Evolutionary conservation across 2,797 vertebrate species (phyloP).

Genomic region (Diplodus sargus): DNA sequence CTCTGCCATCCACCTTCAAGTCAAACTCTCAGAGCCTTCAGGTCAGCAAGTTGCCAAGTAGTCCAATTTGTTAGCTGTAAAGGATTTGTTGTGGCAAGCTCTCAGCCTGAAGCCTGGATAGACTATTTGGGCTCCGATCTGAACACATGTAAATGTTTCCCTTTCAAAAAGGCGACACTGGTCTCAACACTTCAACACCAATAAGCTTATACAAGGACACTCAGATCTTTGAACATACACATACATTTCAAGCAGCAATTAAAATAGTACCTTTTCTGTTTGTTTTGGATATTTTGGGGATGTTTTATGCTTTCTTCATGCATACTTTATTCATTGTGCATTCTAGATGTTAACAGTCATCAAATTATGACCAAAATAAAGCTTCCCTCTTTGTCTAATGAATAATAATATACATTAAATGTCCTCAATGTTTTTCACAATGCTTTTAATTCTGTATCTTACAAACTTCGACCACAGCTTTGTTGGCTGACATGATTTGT

Average conservation of each 20-base stretch:
- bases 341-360: background rate
- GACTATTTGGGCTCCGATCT: background rate
- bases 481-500: background rate
- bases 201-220: background rate
- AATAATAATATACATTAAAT: background rate
- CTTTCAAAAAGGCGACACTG: constrained; percentile 13
- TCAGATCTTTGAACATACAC: background rate
- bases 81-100: constrained; percentile 42
- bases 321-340: background rate
- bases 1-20: constrained; percentile 36
- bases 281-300: background rate
- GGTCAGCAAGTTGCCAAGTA: constrained; percentile 55
- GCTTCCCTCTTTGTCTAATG: background rate
- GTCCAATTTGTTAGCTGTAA: constrained; percentile 50
- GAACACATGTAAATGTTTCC: background rate
- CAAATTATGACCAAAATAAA: constrained; percentile 4
- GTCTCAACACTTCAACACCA: background rate
- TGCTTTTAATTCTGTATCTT: constrained; percentile 10
- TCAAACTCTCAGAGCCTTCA: constrained; percentile 34
- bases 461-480: constrained; percentile 12
- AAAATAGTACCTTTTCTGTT: background rate
- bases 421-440: background rate
- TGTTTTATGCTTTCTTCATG: background rate
- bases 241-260: background rate
- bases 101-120: constrained; percentile 15